phyloP scores from a whole-genome alignment of 1,140 invertebrate species.

The Pantala flavescens region DNA sequence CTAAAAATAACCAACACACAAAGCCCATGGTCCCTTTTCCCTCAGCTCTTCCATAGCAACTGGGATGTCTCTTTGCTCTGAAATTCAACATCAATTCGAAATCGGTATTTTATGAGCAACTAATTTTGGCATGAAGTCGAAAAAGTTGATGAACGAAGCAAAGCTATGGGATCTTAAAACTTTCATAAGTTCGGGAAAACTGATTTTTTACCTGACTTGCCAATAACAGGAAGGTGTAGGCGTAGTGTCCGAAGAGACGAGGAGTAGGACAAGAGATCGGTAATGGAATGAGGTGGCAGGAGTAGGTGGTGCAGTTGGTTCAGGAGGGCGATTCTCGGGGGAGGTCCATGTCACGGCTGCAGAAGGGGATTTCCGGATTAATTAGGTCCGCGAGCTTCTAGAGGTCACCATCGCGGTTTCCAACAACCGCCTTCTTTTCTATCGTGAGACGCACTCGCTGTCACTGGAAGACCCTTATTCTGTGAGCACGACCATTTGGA shows the following conservation, averaged over 20 bases:
- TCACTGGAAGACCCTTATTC: no score
- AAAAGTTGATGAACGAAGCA: no score
- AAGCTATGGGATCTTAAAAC: no score
- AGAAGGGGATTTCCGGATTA: not conserved
- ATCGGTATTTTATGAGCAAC: no score
- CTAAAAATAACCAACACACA: no score
- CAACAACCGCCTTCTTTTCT: not conserved
- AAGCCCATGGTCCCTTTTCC: no score
- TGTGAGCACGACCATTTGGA: no score
- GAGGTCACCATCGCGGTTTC: not conserved
- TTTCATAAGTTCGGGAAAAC: not conserved
- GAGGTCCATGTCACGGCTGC: not conserved
- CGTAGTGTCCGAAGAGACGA: not conserved
- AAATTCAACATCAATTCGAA: no score
- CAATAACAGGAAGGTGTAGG: not conserved
- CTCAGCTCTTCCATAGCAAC: no score
- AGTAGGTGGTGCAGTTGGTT: not conserved
- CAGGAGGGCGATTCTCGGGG: not conserved
- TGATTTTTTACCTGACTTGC: no score
- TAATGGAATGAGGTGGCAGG: not conserved
- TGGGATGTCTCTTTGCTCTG: no score
- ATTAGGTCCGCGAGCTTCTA: not conserved
- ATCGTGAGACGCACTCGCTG: not conserved
- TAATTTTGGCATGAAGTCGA: no score
- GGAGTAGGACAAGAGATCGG: not conserved